These are phyloP conservation scores for Progne subis DNA, from an alignment of 2,113 vertebrate genomes.

Conservation along the genomic window DNA sequence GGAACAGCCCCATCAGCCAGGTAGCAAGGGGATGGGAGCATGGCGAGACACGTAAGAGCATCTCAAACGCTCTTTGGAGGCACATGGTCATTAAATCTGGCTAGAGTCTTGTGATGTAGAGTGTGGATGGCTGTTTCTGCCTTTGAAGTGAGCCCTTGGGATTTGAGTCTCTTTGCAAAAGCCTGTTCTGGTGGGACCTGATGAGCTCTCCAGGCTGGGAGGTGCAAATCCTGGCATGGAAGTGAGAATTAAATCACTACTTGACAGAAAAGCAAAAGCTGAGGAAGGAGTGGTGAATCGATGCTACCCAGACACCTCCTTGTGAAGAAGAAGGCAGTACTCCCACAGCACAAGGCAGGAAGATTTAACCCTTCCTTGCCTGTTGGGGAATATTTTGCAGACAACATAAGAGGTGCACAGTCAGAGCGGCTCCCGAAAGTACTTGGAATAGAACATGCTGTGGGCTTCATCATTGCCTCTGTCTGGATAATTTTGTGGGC, in stretches of 20 bases:
- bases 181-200: not conserved
- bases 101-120: not conserved
- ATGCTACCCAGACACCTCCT: not conserved
- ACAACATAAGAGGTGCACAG: rapidly evolving
- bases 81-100: rapidly evolving
- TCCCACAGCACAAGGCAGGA: not conserved
- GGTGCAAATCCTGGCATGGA: not conserved
- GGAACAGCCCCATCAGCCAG: not conserved
- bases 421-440: not conserved
- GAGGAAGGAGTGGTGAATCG: not conserved
- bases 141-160: not conserved
- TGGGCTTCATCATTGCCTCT: not conserved
- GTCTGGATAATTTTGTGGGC: not conserved
- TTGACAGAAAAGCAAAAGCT: not conserved
- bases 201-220: not conserved
- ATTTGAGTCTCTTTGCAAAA: not conserved
- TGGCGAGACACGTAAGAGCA: not conserved
- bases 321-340: not conserved
- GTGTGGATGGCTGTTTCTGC: not conserved
- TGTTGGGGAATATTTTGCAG: not conserved
- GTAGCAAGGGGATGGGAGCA: not conserved
- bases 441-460: not conserved
- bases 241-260: slow-evolving; percentile 1
- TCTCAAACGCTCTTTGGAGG: not conserved
- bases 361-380: not conserved